Conservation (phyloP, 2,888 invertebrate genomes). For the Urechis unicinctus region DNA sequence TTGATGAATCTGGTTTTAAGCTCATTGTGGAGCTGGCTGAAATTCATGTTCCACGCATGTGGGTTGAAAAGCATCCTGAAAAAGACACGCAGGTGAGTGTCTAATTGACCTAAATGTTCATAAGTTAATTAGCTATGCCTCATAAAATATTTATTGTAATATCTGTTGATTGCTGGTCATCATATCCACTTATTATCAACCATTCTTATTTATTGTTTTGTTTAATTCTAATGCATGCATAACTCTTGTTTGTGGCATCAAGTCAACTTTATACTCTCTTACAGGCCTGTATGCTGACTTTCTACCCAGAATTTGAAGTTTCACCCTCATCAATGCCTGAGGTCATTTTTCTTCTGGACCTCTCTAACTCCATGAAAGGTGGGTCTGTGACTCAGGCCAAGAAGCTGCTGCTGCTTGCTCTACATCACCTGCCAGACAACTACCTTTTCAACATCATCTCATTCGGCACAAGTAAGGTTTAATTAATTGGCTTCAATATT, state of each 20-base stretch:
- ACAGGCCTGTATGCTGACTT: conserved; percentile 51
- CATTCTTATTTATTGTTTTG: no score
- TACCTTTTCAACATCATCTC: conserved; percentile 50
- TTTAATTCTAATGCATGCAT: no score
- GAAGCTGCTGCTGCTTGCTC: conserved; percentile 37
- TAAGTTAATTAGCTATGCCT: no score
- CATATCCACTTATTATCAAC: not conserved
- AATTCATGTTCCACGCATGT: conserved; percentile 52
- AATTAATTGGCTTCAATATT: no score
- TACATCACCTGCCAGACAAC: conserved; percentile 41
- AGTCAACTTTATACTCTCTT: conserved; percentile 7
- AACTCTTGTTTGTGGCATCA: not conserved
- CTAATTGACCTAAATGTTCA: no score
- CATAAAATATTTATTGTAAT: no score
- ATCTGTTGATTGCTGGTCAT: no score
- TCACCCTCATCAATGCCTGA: conserved; percentile 29
- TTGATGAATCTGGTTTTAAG: conserved; percentile 47
- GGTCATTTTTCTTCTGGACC: conserved; percentile 48
- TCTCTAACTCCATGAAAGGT: conserved; percentile 52
- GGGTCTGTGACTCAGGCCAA: conserved; percentile 36
- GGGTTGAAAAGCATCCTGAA: conserved; percentile 47
- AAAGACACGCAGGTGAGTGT: conserved; percentile 15
- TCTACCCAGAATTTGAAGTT: conserved; percentile 52
- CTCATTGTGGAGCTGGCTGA: conserved; percentile 48
- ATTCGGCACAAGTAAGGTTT: conserved; percentile 46